These are phyloP conservation scores for Agrypnia vestita DNA, from an alignment of 1,140 invertebrate species.

Conservation along the genomic window DNA sequence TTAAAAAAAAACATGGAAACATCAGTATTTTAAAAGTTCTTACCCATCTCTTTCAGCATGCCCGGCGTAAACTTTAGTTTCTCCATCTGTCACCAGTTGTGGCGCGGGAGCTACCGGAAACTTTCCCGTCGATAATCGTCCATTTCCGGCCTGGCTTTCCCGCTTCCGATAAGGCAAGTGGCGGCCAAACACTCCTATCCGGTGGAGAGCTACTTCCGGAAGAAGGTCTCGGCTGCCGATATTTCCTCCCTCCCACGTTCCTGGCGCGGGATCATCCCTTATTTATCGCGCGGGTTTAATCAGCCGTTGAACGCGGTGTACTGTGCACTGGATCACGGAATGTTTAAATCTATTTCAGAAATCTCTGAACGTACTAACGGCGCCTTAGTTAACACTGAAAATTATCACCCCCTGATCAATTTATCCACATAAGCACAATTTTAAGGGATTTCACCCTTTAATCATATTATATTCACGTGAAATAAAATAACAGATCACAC, in stretches of 20 bases:
- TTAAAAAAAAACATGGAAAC: too few relatives aligned
- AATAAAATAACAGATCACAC: too few relatives aligned
- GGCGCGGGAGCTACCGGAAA: neutral
- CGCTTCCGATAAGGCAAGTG: constrained; percentile 7
- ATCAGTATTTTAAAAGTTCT: neutral
- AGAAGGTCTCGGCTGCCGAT: neutral
- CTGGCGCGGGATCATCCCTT: neutral
- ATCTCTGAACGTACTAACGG: too few relatives aligned
- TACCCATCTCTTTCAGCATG: constrained; percentile 51
- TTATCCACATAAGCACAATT: too few relatives aligned
- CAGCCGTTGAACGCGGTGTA: too few relatives aligned
- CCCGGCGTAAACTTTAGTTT: constrained; percentile 45
- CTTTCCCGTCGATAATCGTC: constrained; percentile 6
- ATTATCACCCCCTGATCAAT: too few relatives aligned
- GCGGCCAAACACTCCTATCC: constrained; percentile 3
- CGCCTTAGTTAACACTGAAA: too few relatives aligned
- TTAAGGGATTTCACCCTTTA: too few relatives aligned
- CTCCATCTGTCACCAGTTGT: constrained; percentile 28
- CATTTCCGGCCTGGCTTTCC: constrained; percentile 10
- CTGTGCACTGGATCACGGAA: too few relatives aligned
- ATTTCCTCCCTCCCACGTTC: neutral
- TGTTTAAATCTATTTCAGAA: too few relatives aligned
- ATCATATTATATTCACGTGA: too few relatives aligned
- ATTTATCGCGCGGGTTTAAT: neutral
- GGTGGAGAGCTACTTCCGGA: constrained; percentile 4